Evolutionary conservation across 2,888 invertebrate genomes (phyloP).

Genomic region (Sympetrum striolatum): DNA sequence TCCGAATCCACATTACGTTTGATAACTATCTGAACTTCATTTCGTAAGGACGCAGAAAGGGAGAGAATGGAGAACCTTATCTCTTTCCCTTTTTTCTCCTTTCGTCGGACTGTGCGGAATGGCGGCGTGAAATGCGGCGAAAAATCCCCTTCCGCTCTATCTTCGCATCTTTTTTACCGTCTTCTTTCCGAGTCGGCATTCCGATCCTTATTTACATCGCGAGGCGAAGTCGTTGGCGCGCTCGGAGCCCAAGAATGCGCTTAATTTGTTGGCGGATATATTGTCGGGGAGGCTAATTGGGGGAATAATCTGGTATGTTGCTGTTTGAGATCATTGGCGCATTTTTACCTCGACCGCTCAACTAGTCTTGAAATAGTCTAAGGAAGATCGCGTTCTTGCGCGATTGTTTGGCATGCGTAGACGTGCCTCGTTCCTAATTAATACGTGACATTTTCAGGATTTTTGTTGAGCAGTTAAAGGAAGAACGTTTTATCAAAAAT

Average conservation of each 20-base stretch:
- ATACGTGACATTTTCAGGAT: too few species aligned
- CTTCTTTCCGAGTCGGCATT: neutral
- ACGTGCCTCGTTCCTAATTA: too few species aligned
- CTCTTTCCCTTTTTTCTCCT: neutral
- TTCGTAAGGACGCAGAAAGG: neutral
- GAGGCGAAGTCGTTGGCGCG: neutral
- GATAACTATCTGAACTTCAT: neutral
- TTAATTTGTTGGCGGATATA: neutral
- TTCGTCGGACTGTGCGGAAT: neutral
- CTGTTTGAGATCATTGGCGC: too few species aligned
- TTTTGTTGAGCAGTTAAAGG: too few species aligned
- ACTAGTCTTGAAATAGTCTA: too few species aligned
- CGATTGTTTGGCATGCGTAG: too few species aligned
- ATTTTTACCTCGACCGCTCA: too few species aligned
- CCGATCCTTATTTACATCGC: neutral
- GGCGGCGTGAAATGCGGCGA: neutral
- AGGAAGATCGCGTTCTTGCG: too few species aligned
- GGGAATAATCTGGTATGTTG: neutral
- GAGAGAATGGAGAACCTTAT: neutral
- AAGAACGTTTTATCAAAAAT: too few species aligned
- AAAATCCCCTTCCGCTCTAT: neutral
- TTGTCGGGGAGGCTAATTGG: neutral
- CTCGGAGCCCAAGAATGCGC: neutral
- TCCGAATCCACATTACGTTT: neutral
- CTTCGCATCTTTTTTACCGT: neutral